Conservation (phyloP, 2,888 invertebrate genomes). For the Ditula angustiorana region DNA sequence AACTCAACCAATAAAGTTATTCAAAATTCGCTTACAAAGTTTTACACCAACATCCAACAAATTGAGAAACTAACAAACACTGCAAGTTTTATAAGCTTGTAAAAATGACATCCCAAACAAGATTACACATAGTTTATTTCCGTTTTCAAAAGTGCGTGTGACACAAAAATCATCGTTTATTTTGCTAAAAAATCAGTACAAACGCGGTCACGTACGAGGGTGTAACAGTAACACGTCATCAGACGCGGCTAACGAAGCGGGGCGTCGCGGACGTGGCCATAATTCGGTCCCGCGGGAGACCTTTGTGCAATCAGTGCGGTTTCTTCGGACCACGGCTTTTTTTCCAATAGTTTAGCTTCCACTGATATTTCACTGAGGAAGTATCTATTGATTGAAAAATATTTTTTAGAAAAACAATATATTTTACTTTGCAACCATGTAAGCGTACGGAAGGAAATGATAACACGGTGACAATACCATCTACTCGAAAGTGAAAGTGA, state of each 20-base stretch:
- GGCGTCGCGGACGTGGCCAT: constrained; percentile 72
- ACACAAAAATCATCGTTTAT: not conserved
- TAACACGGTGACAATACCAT: no score
- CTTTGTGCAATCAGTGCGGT: constrained; percentile 84
- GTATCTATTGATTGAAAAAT: not conserved
- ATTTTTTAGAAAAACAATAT: not conserved
- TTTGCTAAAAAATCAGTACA: constrained; percentile 9
- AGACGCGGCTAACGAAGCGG: constrained; percentile 75
- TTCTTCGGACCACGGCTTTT: constrained; percentile 72
- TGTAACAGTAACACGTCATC: constrained; percentile 41
- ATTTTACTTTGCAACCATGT: no score
- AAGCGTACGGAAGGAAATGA: not conserved
- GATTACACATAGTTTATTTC: no score
- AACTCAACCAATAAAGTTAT: no score
- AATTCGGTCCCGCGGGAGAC: constrained; percentile 77
- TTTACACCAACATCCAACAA: no score
- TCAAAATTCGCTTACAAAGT: no score
- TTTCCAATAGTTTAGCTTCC: constrained; percentile 52
- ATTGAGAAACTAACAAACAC: no score
- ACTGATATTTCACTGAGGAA: constrained; percentile 17
- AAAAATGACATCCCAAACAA: no score
- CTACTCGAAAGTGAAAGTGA: no score
- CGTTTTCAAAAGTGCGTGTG: not conserved
- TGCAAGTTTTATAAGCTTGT: no score
- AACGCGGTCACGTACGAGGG: constrained; percentile 30